Percentiles rank a stretch among this genome's conserved stretches.
Evolutionary conservation across 2,888 invertebrate genomes (phyloP).

Genomic region (Eurytoma californica): DNA sequence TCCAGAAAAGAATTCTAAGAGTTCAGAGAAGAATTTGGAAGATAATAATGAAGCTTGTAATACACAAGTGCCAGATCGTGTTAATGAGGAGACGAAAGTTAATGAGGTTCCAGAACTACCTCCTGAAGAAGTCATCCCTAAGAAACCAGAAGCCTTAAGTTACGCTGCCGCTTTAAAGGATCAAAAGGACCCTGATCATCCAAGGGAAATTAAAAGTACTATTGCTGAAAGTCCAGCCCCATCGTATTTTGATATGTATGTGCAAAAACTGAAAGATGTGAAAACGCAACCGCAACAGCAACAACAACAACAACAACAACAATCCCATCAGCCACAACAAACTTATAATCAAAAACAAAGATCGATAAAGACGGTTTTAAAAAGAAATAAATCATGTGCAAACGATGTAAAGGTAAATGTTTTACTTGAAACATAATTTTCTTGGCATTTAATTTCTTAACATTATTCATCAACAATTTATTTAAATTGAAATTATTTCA

Average conservation of each 20-base stretch:
- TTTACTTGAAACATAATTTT: background rate
- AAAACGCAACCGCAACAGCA: slow-evolving; percentile 30
- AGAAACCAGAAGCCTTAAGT: slow-evolving; percentile 49
- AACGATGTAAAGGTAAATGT: slow-evolving; percentile 42
- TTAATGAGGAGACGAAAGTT: slow-evolving; percentile 60
- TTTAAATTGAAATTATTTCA: background rate
- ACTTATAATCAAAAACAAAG: slow-evolving; percentile 50
- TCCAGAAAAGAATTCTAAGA: slow-evolving; percentile 49
- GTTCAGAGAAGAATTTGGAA: slow-evolving; percentile 42
- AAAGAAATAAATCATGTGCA: slow-evolving; percentile 55
- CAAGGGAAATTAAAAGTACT: slow-evolving; percentile 40
- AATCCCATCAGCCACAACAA: no score
- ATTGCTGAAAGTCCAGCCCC: slow-evolving; percentile 37
- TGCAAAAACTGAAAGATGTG: slow-evolving; percentile 48
- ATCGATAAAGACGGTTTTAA: slow-evolving; percentile 58
- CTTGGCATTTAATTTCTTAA: background rate
- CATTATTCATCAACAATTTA: background rate
- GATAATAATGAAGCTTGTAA: slow-evolving; percentile 49
- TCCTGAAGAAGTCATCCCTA: slow-evolving; percentile 16
- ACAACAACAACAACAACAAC: no score
- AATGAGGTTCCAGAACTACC: slow-evolving; percentile 26
- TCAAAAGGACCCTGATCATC: slow-evolving; percentile 44
- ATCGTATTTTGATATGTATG: slow-evolving; percentile 44
- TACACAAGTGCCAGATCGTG: slow-evolving; percentile 63
- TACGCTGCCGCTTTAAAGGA: slow-evolving; percentile 48